Evolutionary conservation across 1,140 invertebrate species (phyloP), one percentile per base, ranked within the genome.

Genomic region (Heliothis virescens): DNA sequence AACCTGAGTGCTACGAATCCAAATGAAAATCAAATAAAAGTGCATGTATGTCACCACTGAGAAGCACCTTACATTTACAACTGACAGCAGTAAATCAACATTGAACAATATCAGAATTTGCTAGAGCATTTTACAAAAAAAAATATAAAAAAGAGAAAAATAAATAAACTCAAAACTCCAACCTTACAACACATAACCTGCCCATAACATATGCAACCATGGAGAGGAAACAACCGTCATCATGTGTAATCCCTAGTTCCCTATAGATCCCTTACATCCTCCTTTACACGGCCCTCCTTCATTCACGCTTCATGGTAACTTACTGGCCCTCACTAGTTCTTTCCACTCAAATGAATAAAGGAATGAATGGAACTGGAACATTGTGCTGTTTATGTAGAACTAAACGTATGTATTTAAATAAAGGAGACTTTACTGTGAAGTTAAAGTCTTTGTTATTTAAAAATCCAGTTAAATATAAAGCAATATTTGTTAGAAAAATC

Each of bases 341-440:
- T 71, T 71, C 67, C 67, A 71, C 67, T 52, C 29, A 18, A 71
- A 53, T 71, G 48, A 71, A 50, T 71, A 71, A 71, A 71, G 67
- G 18, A 71, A 71, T 71, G 21, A 52, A 71, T 71, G 26, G 26
- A 26, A 71, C 41, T 71, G 48, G 67, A 71, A 71, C 67, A 11
- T 21, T 69, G 65, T 69, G 21, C 9, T n/a, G 15, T 65, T n/a
- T 65, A n/a, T 65, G 10, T 67, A 16, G 41, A 21, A 48, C 16
- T 50, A 41, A 21, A 11, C 16, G 16, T 48, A 21, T 48, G 57
- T 26, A 15, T 60, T 26, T 60, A 60, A 29, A 60, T 60, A 16
- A 12, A 57, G 10, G 55, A 21, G 55, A 11, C 18, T 10, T 57
- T 16, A 57, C 10, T 11, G 21, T 11, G 18, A 21, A 41, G 34